Conservation (phyloP, 2,113 vertebrate species). For the Megalops atlanticus region DNA sequence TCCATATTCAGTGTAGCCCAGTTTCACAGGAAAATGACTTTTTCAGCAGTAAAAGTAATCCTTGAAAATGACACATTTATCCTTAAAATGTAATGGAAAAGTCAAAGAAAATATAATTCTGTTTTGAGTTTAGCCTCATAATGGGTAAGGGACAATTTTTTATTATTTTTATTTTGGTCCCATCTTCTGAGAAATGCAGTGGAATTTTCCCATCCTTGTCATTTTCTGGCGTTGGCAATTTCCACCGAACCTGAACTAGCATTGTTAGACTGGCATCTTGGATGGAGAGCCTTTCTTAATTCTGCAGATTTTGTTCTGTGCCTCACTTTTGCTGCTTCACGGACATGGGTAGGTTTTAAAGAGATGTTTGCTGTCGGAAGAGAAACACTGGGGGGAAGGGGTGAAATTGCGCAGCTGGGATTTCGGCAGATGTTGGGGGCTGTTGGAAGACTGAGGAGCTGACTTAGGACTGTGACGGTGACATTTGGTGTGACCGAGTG, state of each 20-base stretch:
- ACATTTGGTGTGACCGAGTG: no score
- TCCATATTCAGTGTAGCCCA: not conserved
- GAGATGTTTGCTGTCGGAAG: not conserved
- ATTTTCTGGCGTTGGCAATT: not conserved
- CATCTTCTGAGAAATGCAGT: not conserved
- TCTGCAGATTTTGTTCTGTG: not conserved
- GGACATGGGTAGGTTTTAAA: not conserved
- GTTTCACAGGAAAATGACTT: not conserved
- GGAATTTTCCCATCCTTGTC: not conserved
- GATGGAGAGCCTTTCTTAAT: not conserved
- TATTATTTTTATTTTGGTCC: no score
- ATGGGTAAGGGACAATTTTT: no score
- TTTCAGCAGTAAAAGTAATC: not conserved
- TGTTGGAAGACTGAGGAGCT: not conserved
- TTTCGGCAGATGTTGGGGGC: not conserved
- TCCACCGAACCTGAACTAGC: not conserved
- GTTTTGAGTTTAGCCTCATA: not conserved
- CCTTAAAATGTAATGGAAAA: not conserved
- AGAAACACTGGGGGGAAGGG: not conserved
- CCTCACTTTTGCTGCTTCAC: not conserved
- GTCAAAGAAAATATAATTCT: not conserved
- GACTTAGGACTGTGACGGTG: no score
- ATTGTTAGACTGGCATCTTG: not conserved
- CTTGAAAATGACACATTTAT: not conserved
- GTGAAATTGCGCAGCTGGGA: not conserved